Base-by-base conservation (phyloP, 64 coral and sea anemone genomes). In the Stichodactyla mertensii region DNA sequence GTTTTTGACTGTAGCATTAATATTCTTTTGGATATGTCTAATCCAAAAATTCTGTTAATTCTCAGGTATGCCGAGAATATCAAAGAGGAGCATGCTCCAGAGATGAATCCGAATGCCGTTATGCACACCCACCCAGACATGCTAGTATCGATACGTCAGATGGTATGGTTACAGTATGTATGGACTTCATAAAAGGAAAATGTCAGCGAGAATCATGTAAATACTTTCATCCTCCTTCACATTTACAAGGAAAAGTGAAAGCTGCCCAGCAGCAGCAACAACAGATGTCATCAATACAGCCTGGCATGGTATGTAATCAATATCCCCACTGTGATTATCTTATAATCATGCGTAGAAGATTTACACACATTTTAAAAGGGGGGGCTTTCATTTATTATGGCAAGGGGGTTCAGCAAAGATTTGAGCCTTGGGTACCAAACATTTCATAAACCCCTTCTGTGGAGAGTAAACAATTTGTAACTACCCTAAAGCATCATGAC, bases 101-200 rank as follows among this genome's bases (percentile, higher is more conserved):
- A 84, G 93, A 92, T 88, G 97, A 99, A 53, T 82, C 89, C 1
- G 88, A 94, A 83, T 99, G 97, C 31, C 89, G 87, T 16, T 92
- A 92, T 52, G 97, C 97, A 7, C 97, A 99, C 52, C 97, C 97
- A 7, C 90, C 93, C 36, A 52, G 89, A 55, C 93, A 99, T 52
- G 88, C 89, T 10, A 77, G 86, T 74, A 88, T 94, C 55, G 97
- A 99, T 60, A 90, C 89, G 31, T 90, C 88, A 55, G 93, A 99
- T 71, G 91, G 91, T 18, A 95, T 94, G 93, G 89, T 99, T 1
- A 99, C 97, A 52, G 97, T 99, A 6, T 99, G 97, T 87, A 99
- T 99, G 97, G 97, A 99, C 82, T 99, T 95, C 77, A 94, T 99
- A 52, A 99, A 99, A 84, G 93, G 93, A 55, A 92, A 92, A 78